These are phyloP conservation scores for Neotragus pygmaeus DNA, from an alignment of 2,113 vertebrate genomes.

Conservation along the genomic window DNA sequence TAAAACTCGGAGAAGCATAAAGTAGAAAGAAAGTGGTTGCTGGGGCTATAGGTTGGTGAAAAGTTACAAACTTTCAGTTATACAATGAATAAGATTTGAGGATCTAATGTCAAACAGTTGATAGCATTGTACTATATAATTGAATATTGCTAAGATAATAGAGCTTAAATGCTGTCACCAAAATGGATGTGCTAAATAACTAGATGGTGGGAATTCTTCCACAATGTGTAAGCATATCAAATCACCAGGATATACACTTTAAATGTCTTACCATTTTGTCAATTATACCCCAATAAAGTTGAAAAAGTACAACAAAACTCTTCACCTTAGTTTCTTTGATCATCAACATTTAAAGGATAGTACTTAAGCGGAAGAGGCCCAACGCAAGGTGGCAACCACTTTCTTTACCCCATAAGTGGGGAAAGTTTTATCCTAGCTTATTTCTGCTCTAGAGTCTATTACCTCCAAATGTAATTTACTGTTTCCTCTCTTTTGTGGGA, in stretches of 20 bases:
- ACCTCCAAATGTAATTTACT: neutral
- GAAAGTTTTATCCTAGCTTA: neutral
- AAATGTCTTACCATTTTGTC: neutral
- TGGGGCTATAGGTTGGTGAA: neutral
- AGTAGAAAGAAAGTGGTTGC: neutral
- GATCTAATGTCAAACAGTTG: neutral
- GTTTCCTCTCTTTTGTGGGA: neutral
- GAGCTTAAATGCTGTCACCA: neutral
- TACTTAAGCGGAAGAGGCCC: neutral
- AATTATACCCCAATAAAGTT: neutral
- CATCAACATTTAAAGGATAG: neutral
- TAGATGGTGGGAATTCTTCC: neutral
- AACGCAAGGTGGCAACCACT: neutral
- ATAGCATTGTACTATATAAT: neutral
- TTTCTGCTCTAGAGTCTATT: neutral
- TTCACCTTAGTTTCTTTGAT: neutral
- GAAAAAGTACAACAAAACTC: neutral
- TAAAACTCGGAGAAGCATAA: neutral
- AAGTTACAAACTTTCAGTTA: neutral
- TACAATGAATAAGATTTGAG: neutral
- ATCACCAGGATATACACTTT: neutral
- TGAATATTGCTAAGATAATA: neutral
- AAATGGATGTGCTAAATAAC: neutral
- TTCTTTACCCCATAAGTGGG: neutral
- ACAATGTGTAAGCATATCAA: neutral